A percentile compares a stretch with the other conserved stretches of the same genome.
Conservation (phyloP, 2,888 invertebrate genomes). For the Ichneumoninae sp. region DNA sequence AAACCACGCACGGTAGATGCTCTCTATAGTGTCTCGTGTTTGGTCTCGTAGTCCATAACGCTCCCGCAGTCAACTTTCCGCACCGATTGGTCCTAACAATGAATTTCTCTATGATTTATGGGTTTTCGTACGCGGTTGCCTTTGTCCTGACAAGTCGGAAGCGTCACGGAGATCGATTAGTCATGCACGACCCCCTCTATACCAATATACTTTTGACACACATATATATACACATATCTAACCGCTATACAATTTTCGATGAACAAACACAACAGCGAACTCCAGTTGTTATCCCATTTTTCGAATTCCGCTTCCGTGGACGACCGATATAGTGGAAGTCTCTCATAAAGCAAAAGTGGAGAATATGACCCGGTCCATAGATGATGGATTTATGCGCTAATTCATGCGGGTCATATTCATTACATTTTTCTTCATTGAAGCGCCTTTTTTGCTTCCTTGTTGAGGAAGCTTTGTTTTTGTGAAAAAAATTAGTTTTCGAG, state of each 20-base stretch:
- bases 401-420: no score
- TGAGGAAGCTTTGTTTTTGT: no score
- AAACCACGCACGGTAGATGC: slow-evolving; percentile 14
- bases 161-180: slow-evolving; percentile 44
- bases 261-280: background rate
- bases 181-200: background rate
- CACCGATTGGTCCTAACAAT: slow-evolving; percentile 29
- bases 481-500: no score
- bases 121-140: slow-evolving; percentile 15
- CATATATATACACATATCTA: background rate
- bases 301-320: background rate
- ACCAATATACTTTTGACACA: background rate
- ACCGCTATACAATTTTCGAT: background rate
- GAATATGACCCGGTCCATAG: no score
- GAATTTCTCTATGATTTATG: slow-evolving; percentile 23
- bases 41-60: slow-evolving; percentile 11
- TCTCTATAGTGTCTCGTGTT: background rate
- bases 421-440: no score
- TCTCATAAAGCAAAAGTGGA: background rate
- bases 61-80: slow-evolving; percentile 28
- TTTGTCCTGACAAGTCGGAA: slow-evolving; percentile 32
- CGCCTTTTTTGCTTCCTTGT: no score
- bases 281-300: background rate
- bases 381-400: no score
- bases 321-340: background rate